Evolutionary conservation across 1,140 invertebrate species (phyloP).

Genomic region (Magallana gigas): DNA sequence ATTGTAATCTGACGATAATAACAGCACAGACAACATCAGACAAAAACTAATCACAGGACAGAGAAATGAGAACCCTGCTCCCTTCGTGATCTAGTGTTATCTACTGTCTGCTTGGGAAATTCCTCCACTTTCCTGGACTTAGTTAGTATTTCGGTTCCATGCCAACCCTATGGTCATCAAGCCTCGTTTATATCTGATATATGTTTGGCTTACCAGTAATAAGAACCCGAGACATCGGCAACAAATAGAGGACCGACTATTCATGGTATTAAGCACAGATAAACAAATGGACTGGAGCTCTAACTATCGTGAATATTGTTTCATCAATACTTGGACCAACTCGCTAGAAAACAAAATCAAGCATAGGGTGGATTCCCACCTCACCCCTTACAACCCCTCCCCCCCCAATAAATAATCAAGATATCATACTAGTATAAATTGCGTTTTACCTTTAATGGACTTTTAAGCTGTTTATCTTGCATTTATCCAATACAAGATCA

Average conservation of each 20-base stretch:
- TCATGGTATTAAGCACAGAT: neutral
- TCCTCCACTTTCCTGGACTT: neutral
- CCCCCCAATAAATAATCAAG: too few species aligned
- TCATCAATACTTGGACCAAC: neutral
- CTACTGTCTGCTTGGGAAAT: slow-evolving; percentile 2
- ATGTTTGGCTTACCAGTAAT: slow-evolving; percentile 27
- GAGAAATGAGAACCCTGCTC: neutral
- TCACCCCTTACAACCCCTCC: too few species aligned
- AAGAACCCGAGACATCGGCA: neutral
- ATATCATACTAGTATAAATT: too few species aligned
- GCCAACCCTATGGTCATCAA: neutral
- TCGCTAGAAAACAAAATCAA: too few species aligned
- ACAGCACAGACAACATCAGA: slow-evolving; percentile 4
- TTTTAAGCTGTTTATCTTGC: too few species aligned
- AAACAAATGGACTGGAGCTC: neutral
- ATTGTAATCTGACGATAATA: neutral
- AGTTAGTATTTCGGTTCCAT: slow-evolving; percentile 2
- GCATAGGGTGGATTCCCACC: too few species aligned
- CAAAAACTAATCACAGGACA: neutral
- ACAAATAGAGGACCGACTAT: neutral
- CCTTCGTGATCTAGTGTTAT: slow-evolving; percentile 5
- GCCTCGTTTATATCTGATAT: neutral
- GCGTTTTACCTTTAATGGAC: too few species aligned
- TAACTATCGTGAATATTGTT: neutral
- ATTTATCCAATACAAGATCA: too few species aligned